A percentile compares a stretch with the other conserved stretches of the same genome.
These are phyloP conservation scores for Zapus hudsonius DNA, from an alignment of 2,113 vertebrate species.

Conservation along the genomic window DNA sequence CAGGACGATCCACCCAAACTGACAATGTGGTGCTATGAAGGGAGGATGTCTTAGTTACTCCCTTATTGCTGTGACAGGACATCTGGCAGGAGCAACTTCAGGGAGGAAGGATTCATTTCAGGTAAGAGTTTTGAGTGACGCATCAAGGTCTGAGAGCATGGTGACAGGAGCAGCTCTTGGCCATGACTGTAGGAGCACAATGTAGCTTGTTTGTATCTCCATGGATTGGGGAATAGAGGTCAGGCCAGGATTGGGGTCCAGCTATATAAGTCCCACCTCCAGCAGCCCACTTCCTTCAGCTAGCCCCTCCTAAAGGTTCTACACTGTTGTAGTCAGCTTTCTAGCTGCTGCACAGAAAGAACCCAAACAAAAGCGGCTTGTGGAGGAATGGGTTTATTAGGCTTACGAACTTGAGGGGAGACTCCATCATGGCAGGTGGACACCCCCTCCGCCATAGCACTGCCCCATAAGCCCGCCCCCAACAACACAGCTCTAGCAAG, in stretches of 20 bases:
- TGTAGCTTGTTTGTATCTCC: background rate
- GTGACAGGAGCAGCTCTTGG: background rate
- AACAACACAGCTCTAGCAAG: too few relatives aligned
- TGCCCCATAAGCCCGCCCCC: too few relatives aligned
- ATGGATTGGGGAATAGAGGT: too few relatives aligned
- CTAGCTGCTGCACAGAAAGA: too few relatives aligned
- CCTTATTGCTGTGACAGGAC: background rate
- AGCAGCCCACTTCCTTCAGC: background rate
- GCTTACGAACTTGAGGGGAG: too few relatives aligned
- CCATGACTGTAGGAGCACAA: background rate
- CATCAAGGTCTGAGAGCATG: background rate
- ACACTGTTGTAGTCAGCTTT: too few relatives aligned
- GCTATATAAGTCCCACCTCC: background rate
- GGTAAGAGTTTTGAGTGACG: background rate
- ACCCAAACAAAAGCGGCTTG: too few relatives aligned
- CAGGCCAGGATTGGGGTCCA: background rate
- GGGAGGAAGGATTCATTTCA: background rate
- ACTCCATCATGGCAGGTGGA: too few relatives aligned
- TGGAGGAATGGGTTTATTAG: too few relatives aligned
- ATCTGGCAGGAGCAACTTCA: too few relatives aligned
- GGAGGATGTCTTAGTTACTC: background rate
- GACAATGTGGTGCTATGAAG: background rate
- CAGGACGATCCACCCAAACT: background rate
- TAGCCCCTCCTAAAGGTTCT: background rate
- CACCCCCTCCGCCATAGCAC: too few relatives aligned